Conservation (phyloP, 1,140 invertebrate species). For the Caenorhabditis briggsae region DNA sequence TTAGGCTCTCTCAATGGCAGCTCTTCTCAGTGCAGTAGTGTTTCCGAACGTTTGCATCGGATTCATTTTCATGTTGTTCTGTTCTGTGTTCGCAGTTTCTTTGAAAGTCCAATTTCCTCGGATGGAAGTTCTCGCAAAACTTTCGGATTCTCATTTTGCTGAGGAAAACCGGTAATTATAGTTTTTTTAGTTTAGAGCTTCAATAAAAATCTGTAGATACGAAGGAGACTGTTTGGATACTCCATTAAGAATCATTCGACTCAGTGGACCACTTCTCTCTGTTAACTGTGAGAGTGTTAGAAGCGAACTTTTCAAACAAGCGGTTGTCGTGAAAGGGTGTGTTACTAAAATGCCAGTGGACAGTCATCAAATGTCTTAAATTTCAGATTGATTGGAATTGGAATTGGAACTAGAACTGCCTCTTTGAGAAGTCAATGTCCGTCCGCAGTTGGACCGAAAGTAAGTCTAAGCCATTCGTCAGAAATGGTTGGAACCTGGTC, state of each 20-base stretch:
- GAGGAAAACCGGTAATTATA: constrained; percentile 20
- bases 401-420: constrained; percentile 17
- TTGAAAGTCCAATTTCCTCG: constrained; percentile 38
- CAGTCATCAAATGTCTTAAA: too few species aligned
- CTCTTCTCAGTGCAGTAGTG: neutral
- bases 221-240: constrained; percentile 35
- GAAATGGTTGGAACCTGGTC: neutral
- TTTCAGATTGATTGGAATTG: constrained; percentile 24
- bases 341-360: neutral
- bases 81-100: constrained; percentile 27
- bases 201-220: too few species aligned
- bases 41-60: constrained; percentile 39
- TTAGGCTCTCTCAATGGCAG: constrained; percentile 25
- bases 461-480: constrained; percentile 27
- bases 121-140: constrained; percentile 17
- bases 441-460: constrained; percentile 25
- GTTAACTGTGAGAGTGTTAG: constrained; percentile 33
- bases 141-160: constrained; percentile 15
- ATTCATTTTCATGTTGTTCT: constrained; percentile 44
- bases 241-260: constrained; percentile 33
- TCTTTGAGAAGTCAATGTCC: constrained; percentile 34
- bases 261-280: constrained; percentile 31
- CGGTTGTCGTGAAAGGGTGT: constrained; percentile 27
- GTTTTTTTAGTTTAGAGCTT: too few species aligned
- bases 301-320: constrained; percentile 30